Percentiles rank a stretch among this genome's conserved stretches.
These are phyloP conservation scores for Brassicogethes aeneus DNA, from an alignment of 2,888 invertebrate species.

Conservation along the genomic window DNA sequence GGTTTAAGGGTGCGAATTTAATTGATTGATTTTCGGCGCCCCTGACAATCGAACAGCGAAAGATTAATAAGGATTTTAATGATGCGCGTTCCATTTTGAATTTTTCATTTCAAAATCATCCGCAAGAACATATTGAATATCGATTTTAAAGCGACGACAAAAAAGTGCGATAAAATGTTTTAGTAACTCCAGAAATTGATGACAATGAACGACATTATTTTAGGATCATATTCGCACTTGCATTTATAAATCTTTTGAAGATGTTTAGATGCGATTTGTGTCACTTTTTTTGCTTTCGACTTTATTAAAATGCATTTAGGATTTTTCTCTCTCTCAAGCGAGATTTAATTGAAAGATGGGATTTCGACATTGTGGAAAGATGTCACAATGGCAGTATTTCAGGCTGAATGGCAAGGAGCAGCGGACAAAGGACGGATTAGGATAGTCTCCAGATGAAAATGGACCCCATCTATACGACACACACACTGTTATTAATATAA, in stretches of 20 bases:
- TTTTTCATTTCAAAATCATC: no score
- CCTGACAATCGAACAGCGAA: neutral
- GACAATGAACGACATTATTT: no score
- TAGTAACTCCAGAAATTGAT: no score
- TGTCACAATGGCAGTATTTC: slow-evolving; percentile 6
- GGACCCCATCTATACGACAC: neutral
- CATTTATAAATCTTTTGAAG: no score
- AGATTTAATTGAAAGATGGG: slow-evolving; percentile 8
- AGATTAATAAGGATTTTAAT: neutral
- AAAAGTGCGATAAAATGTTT: no score
- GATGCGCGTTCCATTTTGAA: no score
- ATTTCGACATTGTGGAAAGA: slow-evolving; percentile 6
- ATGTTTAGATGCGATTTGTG: no score
- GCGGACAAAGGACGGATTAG: slow-evolving; percentile 7
- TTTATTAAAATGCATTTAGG: slow-evolving; percentile 7
- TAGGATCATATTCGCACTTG: no score
- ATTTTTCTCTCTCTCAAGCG: slow-evolving; percentile 2
- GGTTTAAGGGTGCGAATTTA: no score
- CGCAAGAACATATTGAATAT: no score
- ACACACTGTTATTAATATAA: neutral
- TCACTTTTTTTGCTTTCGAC: no score
- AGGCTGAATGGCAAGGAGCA: slow-evolving; percentile 6
- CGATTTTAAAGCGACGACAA: no score
- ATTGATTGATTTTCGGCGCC: slow-evolving; percentile 8
- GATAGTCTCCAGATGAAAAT: neutral